Percentiles rank a stretch among this genome's conserved stretches.
Conservation (phyloP, 2,113 vertebrate genomes). For the Capreolus pygargus region DNA sequence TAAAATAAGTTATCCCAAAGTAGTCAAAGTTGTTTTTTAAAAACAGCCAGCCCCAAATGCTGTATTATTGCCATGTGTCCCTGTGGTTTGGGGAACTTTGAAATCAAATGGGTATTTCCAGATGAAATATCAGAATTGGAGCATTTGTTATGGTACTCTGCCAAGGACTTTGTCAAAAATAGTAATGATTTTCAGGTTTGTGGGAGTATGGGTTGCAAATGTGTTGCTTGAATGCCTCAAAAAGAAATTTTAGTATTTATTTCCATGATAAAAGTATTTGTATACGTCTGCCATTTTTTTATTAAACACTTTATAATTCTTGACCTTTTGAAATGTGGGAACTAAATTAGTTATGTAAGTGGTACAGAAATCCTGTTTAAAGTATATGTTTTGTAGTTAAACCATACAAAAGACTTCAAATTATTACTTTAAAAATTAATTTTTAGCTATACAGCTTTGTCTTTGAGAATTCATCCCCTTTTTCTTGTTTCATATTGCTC, state of each 20-base stretch:
- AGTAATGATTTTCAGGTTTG: conserved; percentile 54
- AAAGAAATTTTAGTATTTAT: conserved; percentile 39
- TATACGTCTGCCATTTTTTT: not conserved
- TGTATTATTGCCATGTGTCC: conserved; percentile 41
- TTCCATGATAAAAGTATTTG: not conserved
- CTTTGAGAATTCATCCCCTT: not conserved
- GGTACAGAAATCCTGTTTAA: not conserved
- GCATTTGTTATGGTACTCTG: conserved; percentile 43
- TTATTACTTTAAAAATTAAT: not conserved
- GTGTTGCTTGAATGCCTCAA: conserved; percentile 37
- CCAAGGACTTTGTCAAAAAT: conserved; percentile 48
- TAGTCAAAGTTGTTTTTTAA: conserved; percentile 49
- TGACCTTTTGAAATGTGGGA: not conserved
- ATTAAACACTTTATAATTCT: conserved; percentile 22
- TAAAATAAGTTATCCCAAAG: conserved; percentile 44
- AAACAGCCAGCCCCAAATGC: not conserved
- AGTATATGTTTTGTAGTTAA: not conserved
- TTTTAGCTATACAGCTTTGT: not conserved
- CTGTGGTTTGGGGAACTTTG: conserved; percentile 54
- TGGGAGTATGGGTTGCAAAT: conserved; percentile 35
- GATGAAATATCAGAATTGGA: conserved; percentile 38
- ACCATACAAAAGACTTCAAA: not conserved
- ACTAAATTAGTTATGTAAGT: not conserved
- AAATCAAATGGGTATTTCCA: conserved; percentile 52
- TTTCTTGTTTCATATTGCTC: not conserved